A percentile compares a stretch with the other conserved stretches of the same genome.
Conservation (phyloP, 2,797 vertebrate genomes). For the Botia kubotai region DNA sequence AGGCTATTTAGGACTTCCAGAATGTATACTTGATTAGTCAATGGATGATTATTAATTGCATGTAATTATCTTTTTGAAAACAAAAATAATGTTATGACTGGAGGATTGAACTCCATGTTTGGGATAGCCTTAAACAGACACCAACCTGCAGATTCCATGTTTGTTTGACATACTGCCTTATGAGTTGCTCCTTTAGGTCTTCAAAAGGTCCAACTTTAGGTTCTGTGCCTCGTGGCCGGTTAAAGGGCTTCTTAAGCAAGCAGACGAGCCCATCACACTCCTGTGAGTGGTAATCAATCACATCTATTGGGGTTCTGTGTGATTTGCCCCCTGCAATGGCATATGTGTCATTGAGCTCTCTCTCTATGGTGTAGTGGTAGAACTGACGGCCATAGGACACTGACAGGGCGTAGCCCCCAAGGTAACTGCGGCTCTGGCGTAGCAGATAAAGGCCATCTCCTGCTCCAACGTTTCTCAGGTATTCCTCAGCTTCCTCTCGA, state of each 20-base stretch:
- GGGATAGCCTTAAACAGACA: slow-evolving; percentile 5
- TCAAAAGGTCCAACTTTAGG: slow-evolving; percentile 95
- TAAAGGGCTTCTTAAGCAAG: slow-evolving; percentile 87
- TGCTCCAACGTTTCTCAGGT: slow-evolving; percentile 82
- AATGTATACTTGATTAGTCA: too few species aligned
- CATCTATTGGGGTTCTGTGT: slow-evolving; percentile 83
- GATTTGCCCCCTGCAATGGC: slow-evolving; percentile 91
- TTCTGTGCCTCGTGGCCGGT: slow-evolving; percentile 85
- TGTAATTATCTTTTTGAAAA: too few species aligned
- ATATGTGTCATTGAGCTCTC: slow-evolving; percentile 84
- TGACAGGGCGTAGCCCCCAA: slow-evolving; percentile 92
- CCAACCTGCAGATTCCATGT: slow-evolving; percentile 93
- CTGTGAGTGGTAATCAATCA: slow-evolving; percentile 89
- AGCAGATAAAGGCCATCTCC: slow-evolving; percentile 84
- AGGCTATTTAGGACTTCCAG: not conserved
- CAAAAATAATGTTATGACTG: too few species aligned
- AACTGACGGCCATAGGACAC: slow-evolving; percentile 80
- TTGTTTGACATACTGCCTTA: slow-evolving; percentile 90
- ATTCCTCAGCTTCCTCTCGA: slow-evolving; percentile 90
- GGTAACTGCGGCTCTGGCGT: slow-evolving; percentile 92
- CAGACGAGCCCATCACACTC: slow-evolving; percentile 90
- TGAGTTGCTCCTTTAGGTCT: slow-evolving; percentile 93
- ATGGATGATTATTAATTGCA: too few species aligned
- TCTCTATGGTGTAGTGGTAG: slow-evolving; percentile 96
- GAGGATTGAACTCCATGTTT: not conserved